Evolutionary conservation across 2,797 vertebrate species (phyloP).

Genomic region (Rhodeus uyekii): DNA sequence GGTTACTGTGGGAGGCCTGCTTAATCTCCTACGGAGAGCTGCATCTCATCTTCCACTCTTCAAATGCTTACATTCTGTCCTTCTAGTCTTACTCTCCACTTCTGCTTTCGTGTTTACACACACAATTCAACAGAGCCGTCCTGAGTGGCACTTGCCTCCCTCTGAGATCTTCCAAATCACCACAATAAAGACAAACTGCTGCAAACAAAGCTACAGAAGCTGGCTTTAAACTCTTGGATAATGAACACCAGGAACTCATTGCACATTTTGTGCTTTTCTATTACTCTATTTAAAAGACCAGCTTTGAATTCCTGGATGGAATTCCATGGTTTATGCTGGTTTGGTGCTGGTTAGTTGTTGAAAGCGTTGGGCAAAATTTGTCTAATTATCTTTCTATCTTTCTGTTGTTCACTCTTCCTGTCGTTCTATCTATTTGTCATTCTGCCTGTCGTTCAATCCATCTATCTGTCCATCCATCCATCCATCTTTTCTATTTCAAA

Average conservation of each 20-base stretch:
- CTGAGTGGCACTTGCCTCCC: background rate
- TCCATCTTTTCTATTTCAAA: background rate
- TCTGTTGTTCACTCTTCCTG: background rate
- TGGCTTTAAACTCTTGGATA: background rate
- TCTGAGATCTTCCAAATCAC: slow-evolving; percentile 17
- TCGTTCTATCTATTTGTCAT: background rate
- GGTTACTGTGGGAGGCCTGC: slow-evolving; percentile 72
- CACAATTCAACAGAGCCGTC: slow-evolving; percentile 18
- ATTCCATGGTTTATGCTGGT: background rate
- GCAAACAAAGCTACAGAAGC: background rate
- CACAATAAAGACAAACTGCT: background rate
- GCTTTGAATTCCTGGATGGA: background rate
- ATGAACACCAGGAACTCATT: background rate
- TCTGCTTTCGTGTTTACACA: slow-evolving; percentile 20
- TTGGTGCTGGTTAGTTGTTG: background rate
- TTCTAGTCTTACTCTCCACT: slow-evolving; percentile 47
- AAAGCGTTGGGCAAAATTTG: background rate
- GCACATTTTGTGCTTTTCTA: background rate
- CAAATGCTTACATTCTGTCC: slow-evolving; percentile 55
- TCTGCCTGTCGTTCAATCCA: background rate
- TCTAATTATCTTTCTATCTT: background rate
- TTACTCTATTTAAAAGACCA: background rate
- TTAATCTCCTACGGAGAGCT: slow-evolving; percentile 67
- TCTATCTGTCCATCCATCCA: background rate
- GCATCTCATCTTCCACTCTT: slow-evolving; percentile 44